A percentile compares a stretch with the other conserved stretches of the same genome.
Conservation (phyloP, 2,113 vertebrate genomes). For the Zapus hudsonius region DNA sequence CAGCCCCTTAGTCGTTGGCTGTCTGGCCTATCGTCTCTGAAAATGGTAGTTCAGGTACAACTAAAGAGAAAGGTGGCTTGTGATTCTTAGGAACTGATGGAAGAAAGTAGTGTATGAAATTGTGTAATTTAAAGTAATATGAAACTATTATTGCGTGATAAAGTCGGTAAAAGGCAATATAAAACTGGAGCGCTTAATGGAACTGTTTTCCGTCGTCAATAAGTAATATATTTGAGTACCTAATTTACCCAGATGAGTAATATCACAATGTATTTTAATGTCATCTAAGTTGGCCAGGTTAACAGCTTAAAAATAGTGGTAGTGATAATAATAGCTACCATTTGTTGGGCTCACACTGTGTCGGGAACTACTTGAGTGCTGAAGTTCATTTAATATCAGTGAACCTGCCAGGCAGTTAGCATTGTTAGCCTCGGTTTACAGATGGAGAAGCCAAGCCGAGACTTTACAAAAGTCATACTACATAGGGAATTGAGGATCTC, state of each 20-base stretch:
- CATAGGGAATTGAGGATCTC: neutral
- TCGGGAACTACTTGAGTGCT: neutral
- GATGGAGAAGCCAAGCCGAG: neutral
- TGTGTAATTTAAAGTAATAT: neutral
- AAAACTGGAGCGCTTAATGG: neutral
- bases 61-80: neutral
- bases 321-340: slow-evolving; percentile 18
- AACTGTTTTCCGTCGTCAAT: neutral
- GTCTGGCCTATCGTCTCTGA: neutral
- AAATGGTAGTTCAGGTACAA: neutral
- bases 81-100: neutral
- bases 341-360: neutral
- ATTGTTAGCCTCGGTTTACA: neutral
- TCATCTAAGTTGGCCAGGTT: slow-evolving; percentile 3
- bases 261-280: slow-evolving; percentile 35
- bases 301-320: neutral
- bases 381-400: neutral
- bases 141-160: neutral
- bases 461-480: neutral
- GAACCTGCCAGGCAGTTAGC: neutral
- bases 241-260: slow-evolving; percentile 41
- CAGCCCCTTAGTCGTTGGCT: neutral
- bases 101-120: neutral
- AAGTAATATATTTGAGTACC: neutral
- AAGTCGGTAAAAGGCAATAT: neutral